These are phyloP conservation scores for Todus mexicanus DNA, from an alignment of 2,797 vertebrate species.

Conservation along the genomic window DNA sequence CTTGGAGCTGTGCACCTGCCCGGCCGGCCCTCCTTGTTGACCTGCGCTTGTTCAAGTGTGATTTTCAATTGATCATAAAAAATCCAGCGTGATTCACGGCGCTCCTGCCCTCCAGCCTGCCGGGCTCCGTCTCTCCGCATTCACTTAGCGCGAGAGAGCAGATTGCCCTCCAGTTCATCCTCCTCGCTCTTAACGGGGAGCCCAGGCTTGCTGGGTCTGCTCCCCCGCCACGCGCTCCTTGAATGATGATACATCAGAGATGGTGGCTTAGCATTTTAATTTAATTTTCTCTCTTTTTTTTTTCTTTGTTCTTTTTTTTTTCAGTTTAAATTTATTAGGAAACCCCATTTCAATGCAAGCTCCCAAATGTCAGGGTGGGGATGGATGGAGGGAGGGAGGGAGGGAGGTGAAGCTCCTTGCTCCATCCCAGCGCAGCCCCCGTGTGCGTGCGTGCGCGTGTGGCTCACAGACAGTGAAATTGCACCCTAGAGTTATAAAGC, in stretches of 20 bases:
- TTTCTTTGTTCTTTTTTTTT: neutral
- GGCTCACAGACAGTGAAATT: constrained; percentile 71
- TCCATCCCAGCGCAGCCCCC: constrained; percentile 24
- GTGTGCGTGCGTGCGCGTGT: constrained; percentile 7
- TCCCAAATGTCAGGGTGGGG: neutral
- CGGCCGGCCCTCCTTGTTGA: neutral
- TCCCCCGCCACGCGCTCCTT: neutral
- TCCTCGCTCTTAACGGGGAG: neutral
- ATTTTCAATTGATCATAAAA: constrained; percentile 43
- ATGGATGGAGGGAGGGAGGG: neutral
- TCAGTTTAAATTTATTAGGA: neutral
- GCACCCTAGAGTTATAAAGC: constrained; percentile 76
- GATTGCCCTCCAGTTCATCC: constrained; percentile 32
- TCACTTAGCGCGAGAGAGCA: constrained; percentile 3
- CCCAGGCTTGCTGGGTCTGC: neutral
- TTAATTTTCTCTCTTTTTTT: neutral
- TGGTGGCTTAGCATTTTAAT: neutral
- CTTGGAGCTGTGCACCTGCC: neutral
- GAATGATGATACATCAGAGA: neutral
- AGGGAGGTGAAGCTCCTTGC: neutral
- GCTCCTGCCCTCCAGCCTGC: constrained; percentile 36
- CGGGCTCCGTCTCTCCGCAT: neutral
- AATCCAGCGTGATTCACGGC: neutral
- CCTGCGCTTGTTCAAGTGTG: constrained; percentile 26
- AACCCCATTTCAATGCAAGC: neutral